These are phyloP conservation scores for Tangachromis dhanisi DNA, from an alignment of 2,113 vertebrate species.

Conservation along the genomic window DNA sequence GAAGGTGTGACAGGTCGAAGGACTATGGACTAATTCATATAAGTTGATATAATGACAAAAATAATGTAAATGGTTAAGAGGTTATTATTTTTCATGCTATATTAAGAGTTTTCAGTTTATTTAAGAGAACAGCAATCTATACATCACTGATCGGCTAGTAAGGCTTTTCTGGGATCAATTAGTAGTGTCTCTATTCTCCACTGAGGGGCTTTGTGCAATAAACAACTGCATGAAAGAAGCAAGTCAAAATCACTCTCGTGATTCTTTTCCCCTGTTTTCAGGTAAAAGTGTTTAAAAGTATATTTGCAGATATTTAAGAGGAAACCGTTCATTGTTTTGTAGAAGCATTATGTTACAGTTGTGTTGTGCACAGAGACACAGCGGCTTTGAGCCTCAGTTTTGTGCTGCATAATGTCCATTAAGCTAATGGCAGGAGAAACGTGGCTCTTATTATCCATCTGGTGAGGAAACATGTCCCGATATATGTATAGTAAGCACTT, in stretches of 20 bases:
- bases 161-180: not conserved
- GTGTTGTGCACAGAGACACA: rapidly evolving
- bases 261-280: not conserved
- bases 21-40: not conserved
- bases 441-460: not conserved
- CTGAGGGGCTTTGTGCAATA: not conserved
- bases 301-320: not conserved
- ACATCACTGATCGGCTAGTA: not conserved
- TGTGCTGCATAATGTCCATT: not conserved
- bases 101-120: not conserved
- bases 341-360: not conserved
- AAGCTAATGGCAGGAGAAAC: not conserved
- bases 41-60: not conserved
- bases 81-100: not conserved
- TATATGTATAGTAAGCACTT: not conserved
- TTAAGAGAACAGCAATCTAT: not conserved
- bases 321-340: not conserved
- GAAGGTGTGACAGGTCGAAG: not conserved
- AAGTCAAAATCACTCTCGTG: not conserved
- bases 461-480: not conserved
- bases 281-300: not conserved
- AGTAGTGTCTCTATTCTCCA: not conserved
- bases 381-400: not conserved
- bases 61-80: not conserved
- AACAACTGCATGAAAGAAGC: not conserved